phyloP scores from a whole-genome alignment of 2,888 invertebrate species.

The Epinotia ramella region DNA sequence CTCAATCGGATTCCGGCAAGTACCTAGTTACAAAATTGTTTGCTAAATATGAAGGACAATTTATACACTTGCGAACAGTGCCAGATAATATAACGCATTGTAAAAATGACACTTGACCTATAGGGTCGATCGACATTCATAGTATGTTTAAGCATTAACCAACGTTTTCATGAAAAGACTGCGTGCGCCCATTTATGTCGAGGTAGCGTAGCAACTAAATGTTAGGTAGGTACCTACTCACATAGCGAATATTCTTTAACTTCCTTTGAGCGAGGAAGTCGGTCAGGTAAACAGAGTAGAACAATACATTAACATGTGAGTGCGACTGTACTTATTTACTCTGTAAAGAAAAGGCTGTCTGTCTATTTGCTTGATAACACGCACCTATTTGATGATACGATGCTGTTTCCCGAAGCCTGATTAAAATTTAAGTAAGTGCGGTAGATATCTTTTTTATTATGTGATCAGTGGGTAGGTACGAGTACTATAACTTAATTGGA shows the following conservation, averaged over 20 bases:
- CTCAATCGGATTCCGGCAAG: too few relatives aligned
- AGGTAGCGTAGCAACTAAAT: conserved; percentile 19
- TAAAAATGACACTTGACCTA: too few relatives aligned
- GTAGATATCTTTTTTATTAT: too few relatives aligned
- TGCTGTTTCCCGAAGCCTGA: conserved; percentile 3
- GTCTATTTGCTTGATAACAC: conserved; percentile 39
- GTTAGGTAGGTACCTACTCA: conserved; percentile 7
- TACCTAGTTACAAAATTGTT: too few relatives aligned
- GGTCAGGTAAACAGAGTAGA: conserved; percentile 23
- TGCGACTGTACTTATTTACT: conserved; percentile 22
- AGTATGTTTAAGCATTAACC: too few relatives aligned
- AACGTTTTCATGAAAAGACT: not conserved
- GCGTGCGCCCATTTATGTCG: not conserved
- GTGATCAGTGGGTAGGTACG: too few relatives aligned
- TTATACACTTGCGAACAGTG: not conserved
- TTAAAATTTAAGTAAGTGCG: too few relatives aligned
- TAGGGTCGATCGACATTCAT: too few relatives aligned
- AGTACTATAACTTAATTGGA: too few relatives aligned
- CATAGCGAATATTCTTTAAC: conserved; percentile 13
- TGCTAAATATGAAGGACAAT: too few relatives aligned
- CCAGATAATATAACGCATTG: not conserved
- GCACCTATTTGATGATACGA: conserved; percentile 25
- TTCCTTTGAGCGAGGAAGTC: conserved; percentile 16
- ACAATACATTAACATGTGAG: conserved; percentile 9
- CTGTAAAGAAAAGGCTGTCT: conserved; percentile 25